Evolutionary conservation across 2,888 invertebrate species (phyloP), one percentile per base, ranked within the genome.

Genomic region (Drosophila greeni): DNA sequence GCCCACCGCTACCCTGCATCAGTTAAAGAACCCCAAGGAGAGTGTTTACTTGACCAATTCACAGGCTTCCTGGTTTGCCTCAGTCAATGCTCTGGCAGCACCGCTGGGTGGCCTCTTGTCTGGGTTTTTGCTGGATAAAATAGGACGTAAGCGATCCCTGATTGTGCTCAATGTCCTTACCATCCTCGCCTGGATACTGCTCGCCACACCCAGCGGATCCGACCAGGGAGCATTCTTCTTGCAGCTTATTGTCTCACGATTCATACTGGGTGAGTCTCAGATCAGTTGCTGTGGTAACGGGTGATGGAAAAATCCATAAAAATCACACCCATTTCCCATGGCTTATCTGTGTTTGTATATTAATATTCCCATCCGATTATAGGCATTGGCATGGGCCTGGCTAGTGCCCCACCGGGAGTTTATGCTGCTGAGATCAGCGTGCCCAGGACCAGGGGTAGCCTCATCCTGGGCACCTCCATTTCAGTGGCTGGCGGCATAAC

Each of bases 401-500:
- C 85, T 2, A 87, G 87, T 70, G 86, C 88, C 2, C 89, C 89
- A 0, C 72, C 86, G 0, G 88, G 88, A 3, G 87, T 89, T 2
- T 89, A 89, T 72, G 87, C 88, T 1, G 89, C 89, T 1, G 89
- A 89, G 73, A 87, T 89, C 20, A 88, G 88, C 49, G 70, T 88
- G 69, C 93, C 82, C 92, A 90, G 90, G 72, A 90, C 92, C 49
- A 89, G 94, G 72, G 93, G 94, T 0, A 90, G 92, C 52, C 90
- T 93, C 48, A 89, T 93, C 18, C 91, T 93, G 16, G 91, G 90
- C 3, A 91, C 93, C 9, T 91, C 92, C 0, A 87, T 93, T 58
- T 91, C 92, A 0, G 91, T 93, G 53, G 92, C 94, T 0, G 62
- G 91, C 7, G 94, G 94, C 2, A 91, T 94, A 5, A 87, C 93